phyloP scores from a whole-genome alignment of 2,888 invertebrate genomes.

The Brachypterus glaber region DNA sequence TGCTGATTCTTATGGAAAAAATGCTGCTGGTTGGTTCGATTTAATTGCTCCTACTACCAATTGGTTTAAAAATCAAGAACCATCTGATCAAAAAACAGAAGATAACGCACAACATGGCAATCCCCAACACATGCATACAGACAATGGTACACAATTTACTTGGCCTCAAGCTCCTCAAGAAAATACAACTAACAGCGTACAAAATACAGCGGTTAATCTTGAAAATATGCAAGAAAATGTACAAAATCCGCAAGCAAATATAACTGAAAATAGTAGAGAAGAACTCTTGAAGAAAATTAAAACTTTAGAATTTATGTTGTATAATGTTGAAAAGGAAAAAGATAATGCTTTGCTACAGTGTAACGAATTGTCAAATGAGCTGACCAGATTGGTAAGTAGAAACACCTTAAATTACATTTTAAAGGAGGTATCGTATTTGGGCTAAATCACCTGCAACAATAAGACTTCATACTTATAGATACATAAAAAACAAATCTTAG shows the following conservation, averaged over 20 bases:
- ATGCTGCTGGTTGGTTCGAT: slow-evolving; percentile 24
- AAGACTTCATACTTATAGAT: no score
- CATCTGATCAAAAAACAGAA: no score
- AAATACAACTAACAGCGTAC: neutral
- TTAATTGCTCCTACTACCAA: neutral
- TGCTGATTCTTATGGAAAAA: slow-evolving; percentile 17
- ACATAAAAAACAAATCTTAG: neutral
- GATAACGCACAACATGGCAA: neutral
- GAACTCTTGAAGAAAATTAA: slow-evolving; percentile 35
- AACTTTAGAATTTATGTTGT: slow-evolving; percentile 38
- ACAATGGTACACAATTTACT: no score
- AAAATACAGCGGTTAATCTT: neutral
- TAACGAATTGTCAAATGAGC: slow-evolving; percentile 35
- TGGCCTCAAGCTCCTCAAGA: no score
- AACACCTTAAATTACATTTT: slow-evolving; percentile 15
- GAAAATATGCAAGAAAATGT: slow-evolving; percentile 17
- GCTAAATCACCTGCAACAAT: no score
- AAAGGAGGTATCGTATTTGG: neutral
- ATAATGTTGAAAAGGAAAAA: slow-evolving; percentile 37
- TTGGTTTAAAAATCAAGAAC: no score
- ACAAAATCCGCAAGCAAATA: slow-evolving; percentile 5
- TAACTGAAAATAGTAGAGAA: slow-evolving; percentile 27
- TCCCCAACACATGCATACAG: no score
- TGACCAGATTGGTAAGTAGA: slow-evolving; percentile 33
- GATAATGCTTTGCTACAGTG: slow-evolving; percentile 35